Conservation (phyloP, 2,113 vertebrate genomes). For the Solenodon paradoxus region DNA sequence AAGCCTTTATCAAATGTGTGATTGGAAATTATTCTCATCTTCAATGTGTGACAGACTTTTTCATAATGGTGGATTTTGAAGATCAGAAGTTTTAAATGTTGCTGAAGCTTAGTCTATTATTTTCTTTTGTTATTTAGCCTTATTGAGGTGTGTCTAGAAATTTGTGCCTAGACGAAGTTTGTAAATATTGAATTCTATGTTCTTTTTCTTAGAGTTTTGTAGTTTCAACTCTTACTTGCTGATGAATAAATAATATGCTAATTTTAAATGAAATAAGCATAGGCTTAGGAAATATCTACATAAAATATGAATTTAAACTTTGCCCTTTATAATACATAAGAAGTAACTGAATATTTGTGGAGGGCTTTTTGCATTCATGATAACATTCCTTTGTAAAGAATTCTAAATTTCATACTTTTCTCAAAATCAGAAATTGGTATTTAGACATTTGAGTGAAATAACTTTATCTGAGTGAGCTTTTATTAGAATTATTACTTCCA, state of each 20-base stretch:
- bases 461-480: neutral
- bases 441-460: neutral
- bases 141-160: neutral
- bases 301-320: neutral
- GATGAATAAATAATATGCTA: neutral
- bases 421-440: neutral
- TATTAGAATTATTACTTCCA: neutral
- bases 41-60: neutral
- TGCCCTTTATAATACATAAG: neutral
- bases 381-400: neutral
- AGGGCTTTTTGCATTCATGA: neutral
- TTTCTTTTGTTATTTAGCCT: neutral
- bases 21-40: neutral
- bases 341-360: neutral
- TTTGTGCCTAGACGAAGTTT: neutral
- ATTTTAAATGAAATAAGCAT: neutral
- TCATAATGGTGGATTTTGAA: neutral
- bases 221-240: neutral
- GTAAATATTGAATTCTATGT: neutral
- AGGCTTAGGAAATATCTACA: neutral
- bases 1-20: neutral
- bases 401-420: neutral
- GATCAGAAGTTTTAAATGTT: neutral
- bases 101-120: neutral
- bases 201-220: neutral